A percentile compares a stretch with the other conserved stretches of the same genome.
Conservation (phyloP, 2,888 invertebrate genomes). For the Thyatira batis region DNA sequence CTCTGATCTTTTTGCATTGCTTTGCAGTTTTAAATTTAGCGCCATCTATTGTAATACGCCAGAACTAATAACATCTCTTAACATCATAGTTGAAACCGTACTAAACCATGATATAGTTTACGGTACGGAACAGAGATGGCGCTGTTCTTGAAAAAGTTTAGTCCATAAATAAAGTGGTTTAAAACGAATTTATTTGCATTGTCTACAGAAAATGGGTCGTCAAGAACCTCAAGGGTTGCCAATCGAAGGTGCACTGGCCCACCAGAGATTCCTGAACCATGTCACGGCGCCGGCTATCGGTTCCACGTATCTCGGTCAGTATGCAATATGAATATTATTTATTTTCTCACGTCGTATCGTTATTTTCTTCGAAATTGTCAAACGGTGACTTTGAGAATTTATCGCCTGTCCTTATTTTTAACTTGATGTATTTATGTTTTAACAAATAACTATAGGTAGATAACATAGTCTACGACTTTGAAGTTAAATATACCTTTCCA, state of each 20-base stretch:
- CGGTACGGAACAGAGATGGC: constrained; percentile 41
- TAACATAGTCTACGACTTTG: constrained; percentile 12
- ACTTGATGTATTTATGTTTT: not conserved
- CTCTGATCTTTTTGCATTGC: constrained; percentile 12
- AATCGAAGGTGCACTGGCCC: constrained; percentile 59
- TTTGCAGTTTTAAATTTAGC: constrained; percentile 7
- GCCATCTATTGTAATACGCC: constrained; percentile 20
- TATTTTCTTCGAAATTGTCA: constrained; percentile 23
- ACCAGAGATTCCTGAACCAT: constrained; percentile 58
- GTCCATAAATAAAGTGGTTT: constrained; percentile 1
- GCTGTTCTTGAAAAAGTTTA: constrained; percentile 19
- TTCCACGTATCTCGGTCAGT: constrained; percentile 78
- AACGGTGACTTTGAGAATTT: constrained; percentile 9
- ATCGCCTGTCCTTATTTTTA: constrained; percentile 3
- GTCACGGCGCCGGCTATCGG: constrained; percentile 62
- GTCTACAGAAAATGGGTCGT: constrained; percentile 74
- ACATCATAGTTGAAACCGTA: not conserved
- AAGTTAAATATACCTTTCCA: too few relatives aligned
- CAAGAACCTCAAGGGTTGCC: constrained; percentile 59
- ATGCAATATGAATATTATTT: constrained; percentile 57
- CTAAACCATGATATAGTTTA: constrained; percentile 12
- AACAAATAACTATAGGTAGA: not conserved
- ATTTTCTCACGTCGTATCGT: constrained; percentile 19
- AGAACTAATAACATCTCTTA: not conserved
- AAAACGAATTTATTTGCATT: constrained; percentile 24